Evolutionary conservation across 2,113 vertebrate genomes (phyloP), one percentile per base, ranked within the genome.

Genomic region (Silurus glanis): DNA sequence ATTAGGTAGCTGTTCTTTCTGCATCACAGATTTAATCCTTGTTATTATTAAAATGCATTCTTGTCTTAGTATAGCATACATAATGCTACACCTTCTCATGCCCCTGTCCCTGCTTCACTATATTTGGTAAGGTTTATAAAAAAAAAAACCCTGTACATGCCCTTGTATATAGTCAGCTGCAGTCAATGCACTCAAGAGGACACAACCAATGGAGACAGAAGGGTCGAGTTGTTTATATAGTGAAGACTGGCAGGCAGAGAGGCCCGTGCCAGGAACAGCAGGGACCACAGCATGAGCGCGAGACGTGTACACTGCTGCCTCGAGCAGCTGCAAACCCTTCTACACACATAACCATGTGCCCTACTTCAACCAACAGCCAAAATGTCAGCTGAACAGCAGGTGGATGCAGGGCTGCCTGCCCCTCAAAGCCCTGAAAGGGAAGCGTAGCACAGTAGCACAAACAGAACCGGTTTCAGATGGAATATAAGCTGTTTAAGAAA

Each of bases 361-460:
- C 87, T 88, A 86, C 88, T 87, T 86, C 87, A 91, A 92, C 88
- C 83, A 56, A 84, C 85, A 93, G 92, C 91, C 92, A 91, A 91
- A 90, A 91, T 90, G 92, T 91, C 92, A 92, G 90, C 91, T 92
- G 87, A 86, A 86, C 83, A 90, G 90, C 91, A 92, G 91, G 91
- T 93, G 92, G 92, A 94, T 80, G 87, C 91, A 92, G 91, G 92
- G 93, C 91, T 88, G 88, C 87, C 79, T 90, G 88, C 87, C 79
- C 90, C 89, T 87, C 88, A 89, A 92, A 78, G 91, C 84, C 90
- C 91, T 92, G 93, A 92, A 91, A 91, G 87, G 62, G 5, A 45
- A 87, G 92, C 90, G 83, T 87, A 89, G 78, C 84, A 89, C 86
- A 89, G 23, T 61, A 91, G 91, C 90, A 84, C 90, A 86, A 88